Base-by-base conservation (phyloP, 2,113 vertebrate species). In the Octodon degus region DNA sequence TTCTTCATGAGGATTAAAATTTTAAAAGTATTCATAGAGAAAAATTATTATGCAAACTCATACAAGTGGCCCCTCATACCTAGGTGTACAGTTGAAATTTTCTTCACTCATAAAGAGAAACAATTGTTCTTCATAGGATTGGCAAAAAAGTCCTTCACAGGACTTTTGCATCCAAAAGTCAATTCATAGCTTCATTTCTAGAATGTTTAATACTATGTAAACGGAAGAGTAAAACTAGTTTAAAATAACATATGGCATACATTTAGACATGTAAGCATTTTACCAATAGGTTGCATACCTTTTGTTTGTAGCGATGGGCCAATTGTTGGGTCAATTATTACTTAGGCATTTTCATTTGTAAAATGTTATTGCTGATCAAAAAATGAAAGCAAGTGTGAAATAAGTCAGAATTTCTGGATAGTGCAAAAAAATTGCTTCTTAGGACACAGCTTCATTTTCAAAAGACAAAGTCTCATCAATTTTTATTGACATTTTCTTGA, bases 161-260 rank as follows among this genome's bases (percentile, higher is more conserved):
- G n/a, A n/a, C n/a, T n/a, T n/a, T 92, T 37, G 2, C 85, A 81
- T 72, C 70, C 63, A 8, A 30, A 47, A 76, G 14, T 4, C 3
- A 87, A 34, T 88, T 84, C 80, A 68, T 55, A 84, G 2, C 17
- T 90, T 82, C 70, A 90, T 70, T 90, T 97, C 20, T 88, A 95
- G 24, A 8, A 58, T 43, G 77, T 81, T 94, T n/a, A 74, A 85
- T 76, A 85, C 50, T 40, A 84, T 47, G 81, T n/a, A 85, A n/a
- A 19, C 40, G 84, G 2, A 89, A 58, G 13, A 89, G 63, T 84
- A 47, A 96, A 95, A 91, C 32, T 89, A 89, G 22, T 63, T 53
- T 47, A 81, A 77, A 83, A 74, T 67, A 47, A 9, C 40, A 93
- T 81, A 93, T 60, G 4, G 34, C 14, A 82, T 16, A 65, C 1